Base-by-base conservation (phyloP, 2,888 invertebrate genomes). In the Zonitis immaculata region DNA sequence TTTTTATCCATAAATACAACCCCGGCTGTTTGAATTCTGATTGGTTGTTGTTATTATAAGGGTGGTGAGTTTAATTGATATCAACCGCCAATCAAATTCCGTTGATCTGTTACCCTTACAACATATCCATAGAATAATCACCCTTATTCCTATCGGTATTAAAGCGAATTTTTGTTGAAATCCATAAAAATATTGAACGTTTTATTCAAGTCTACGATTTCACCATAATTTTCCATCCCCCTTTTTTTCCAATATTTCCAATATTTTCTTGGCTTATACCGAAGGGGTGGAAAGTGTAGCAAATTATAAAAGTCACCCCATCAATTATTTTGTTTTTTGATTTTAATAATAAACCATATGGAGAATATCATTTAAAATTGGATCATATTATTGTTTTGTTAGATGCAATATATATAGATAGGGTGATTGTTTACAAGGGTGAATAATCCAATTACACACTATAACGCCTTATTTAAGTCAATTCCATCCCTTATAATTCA, bases 401-500 rank as follows among this genome's bases (percentile, higher is more conserved):
- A 43, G 30, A n/a, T 42, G 28, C 30, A 12, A 32, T 32, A 32
- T 2, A 32, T 6, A 32, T 32, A 14, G 14, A 30, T 12, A n/a
- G 32, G 32, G 14, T 14, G 32, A n/a, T n/a, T 14, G 25, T 3
- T 25, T 25, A 14, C 45, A 44, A 26, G 20, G 42, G 30, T 35
- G 44, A 28, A 39, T 42, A 49, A 66, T 63, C 63, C 52, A 50
- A 62, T 66, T 64, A 62, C 59, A 60, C 54, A 63, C 45, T 61
- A 58, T 61, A 59, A 60, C 60, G 59, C 64, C 54, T 20, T 20
- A 43, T 43, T 43, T 20, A 11, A 7, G 22, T 26, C 16, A 14
- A 32, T 32, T 32, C 14, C 14, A 32, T 25, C 26, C 44, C 25
- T 16, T 42, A 42, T 12, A 35, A n/a, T n/a, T n/a, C n/a, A n/a